Conservation (phyloP, 2,888 invertebrate genomes). For the Spilarctia lutea region DNA sequence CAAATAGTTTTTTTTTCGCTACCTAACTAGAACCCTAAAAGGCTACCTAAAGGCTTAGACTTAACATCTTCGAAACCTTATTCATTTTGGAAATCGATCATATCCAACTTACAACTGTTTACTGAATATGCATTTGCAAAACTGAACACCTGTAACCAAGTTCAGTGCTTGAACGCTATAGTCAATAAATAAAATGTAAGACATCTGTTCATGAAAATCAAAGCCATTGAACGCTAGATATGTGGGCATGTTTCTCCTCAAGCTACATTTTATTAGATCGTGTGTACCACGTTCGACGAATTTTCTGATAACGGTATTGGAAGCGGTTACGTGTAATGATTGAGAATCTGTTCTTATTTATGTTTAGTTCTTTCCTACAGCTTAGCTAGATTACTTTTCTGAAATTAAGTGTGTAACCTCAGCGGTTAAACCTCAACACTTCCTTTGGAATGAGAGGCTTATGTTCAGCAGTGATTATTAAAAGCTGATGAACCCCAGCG, state of each 20-base stretch:
- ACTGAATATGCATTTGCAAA: neutral
- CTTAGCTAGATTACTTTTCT: too few species aligned
- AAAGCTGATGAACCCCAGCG: too few species aligned
- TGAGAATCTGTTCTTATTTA: conserved; percentile 6
- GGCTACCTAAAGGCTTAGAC: too few species aligned
- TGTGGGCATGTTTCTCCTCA: conserved; percentile 1
- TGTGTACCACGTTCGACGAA: conserved; percentile 10
- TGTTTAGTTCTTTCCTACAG: neutral
- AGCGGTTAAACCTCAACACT: too few species aligned
- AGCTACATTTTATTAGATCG: conserved; percentile 10
- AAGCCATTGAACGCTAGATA: conserved; percentile 12
- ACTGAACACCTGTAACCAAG: conserved; percentile 15
- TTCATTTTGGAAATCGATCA: neutral
- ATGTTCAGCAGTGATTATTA: too few species aligned
- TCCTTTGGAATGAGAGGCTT: too few species aligned
- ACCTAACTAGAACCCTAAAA: too few species aligned
- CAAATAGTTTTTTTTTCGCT: too few species aligned
- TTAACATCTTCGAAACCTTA: too few species aligned
- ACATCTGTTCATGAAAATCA: conserved; percentile 14
- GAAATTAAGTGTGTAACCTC: too few species aligned
- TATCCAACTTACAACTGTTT: neutral
- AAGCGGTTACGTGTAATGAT: conserved; percentile 16
- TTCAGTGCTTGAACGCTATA: conserved; percentile 7
- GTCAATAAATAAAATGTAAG: conserved; percentile 17
- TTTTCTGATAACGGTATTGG: conserved; percentile 1